Evolutionary conservation across 1,140 invertebrate genomes (phyloP).

Genomic region (Meteorus sp.): DNA sequence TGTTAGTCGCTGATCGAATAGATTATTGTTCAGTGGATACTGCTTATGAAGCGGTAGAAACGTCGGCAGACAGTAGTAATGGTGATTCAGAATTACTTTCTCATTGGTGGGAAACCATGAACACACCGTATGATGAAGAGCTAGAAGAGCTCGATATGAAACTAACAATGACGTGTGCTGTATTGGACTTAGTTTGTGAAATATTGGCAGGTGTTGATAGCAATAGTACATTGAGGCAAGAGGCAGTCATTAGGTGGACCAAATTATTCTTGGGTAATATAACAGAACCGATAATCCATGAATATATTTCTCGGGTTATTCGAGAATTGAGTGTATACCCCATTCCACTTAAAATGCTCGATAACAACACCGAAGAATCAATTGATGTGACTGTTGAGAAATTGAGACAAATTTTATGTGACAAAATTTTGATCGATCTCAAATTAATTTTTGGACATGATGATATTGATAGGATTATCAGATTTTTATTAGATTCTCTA

Average conservation of each 20-base stretch:
- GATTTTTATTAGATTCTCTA: slow-evolving; percentile 38
- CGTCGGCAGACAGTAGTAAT: slow-evolving; percentile 41
- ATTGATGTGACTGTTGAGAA: slow-evolving; percentile 24
- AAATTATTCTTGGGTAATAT: slow-evolving; percentile 49
- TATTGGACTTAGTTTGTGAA: slow-evolving; percentile 49
- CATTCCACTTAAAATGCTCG: slow-evolving; percentile 20
- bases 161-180: slow-evolving; percentile 45
- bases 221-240: slow-evolving; percentile 47
- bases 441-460: slow-evolving; percentile 40
- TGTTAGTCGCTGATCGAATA: slow-evolving; percentile 45
- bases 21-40: slow-evolving; percentile 52
- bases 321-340: slow-evolving; percentile 26
- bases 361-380: slow-evolving; percentile 25
- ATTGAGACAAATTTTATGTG: slow-evolving; percentile 29
- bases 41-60: slow-evolving; percentile 53
- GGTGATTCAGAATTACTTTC: slow-evolving; percentile 44
- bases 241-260: slow-evolving; percentile 48
- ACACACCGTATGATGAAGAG: slow-evolving; percentile 50
- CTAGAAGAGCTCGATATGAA: slow-evolving; percentile 49
- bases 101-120: slow-evolving; percentile 49
- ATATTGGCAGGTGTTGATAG: slow-evolving; percentile 46
- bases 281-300: slow-evolving; percentile 46
- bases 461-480: slow-evolving; percentile 33
- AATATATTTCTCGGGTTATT: slow-evolving; percentile 32
- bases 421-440: slow-evolving; percentile 31